Evolutionary conservation across 2,113 vertebrate species (phyloP), one percentile per base, ranked within the genome.

Genomic region (Ciconia maguari): DNA sequence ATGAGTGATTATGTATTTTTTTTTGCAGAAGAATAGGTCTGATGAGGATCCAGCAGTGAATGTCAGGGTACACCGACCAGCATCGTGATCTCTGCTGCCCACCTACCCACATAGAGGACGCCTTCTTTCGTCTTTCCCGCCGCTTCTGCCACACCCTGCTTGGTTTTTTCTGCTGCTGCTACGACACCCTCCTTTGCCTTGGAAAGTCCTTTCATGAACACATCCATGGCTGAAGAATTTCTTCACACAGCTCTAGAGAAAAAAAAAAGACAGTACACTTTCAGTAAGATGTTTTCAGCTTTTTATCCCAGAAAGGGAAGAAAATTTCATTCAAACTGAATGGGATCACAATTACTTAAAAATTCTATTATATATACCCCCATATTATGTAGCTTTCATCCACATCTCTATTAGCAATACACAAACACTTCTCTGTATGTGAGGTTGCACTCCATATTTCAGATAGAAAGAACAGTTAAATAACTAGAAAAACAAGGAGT

Each of bases 41-140:
- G n/a, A 25, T 24, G 76, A 74, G 66, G 60, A 62, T 79, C 30
- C 61, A 87, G 48, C 42, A 60, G 27, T 13, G 48, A 74, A 76
- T 4, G 20, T 38, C 29, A 76, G 44, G 36, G 65, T 51, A 57
- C 44, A 92, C 4, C 0, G 0, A 75, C 4, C 22, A 58, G 44
- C 29, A 68, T 32, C 1, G 0, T 29, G 22, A 46, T 77, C 17
- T 36, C 60, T 60, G 27, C 78, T 87, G 85, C 61, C 51, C 83
- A 99, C 99, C 76, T 98, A 99, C 99, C 99, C 91, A 99, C 97
- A 91, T 98, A 98, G 79, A 99, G 97, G 78, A 99, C 99, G 14
- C 99, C 99, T 48, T 99, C 99, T 97, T 98, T 99, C 62, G 99
- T 99, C 98, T 98, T 99, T 89, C 97, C 99, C 16, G 99, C 99